These are phyloP conservation scores for Toxotes chatareus DNA, from an alignment of 2,113 vertebrate genomes.

Conservation along the genomic window DNA sequence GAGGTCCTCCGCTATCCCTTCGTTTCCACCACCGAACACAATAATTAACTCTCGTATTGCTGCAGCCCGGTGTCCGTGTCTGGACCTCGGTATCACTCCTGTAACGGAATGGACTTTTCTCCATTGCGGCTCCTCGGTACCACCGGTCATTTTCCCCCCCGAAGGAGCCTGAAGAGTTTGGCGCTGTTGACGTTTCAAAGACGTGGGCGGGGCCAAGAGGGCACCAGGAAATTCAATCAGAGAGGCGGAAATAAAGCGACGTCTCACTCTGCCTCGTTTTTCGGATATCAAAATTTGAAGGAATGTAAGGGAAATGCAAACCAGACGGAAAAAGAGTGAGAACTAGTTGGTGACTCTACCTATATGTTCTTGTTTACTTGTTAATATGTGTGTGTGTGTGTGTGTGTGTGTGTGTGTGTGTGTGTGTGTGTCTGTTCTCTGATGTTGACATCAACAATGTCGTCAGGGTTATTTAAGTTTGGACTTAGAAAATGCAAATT, in stretches of 20 bases:
- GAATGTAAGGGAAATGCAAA: neutral
- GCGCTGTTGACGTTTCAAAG: slow-evolving; percentile 75
- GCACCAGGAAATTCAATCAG: neutral
- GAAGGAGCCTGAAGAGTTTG: slow-evolving; percentile 58
- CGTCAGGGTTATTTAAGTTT: too few species aligned
- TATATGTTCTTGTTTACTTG: neutral
- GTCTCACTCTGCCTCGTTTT: slow-evolving; percentile 46
- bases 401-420: too few species aligned
- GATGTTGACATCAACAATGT: neutral
- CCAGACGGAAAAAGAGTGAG: neutral
- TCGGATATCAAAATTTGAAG: neutral
- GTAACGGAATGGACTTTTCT: slow-evolving; percentile 89
- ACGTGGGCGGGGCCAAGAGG: slow-evolving; percentile 34
- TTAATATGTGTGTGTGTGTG: too few species aligned
- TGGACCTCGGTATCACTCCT: slow-evolving; percentile 92
- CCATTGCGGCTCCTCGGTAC: slow-evolving; percentile 86
- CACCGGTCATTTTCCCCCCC: slow-evolving; percentile 75
- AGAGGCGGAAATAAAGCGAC: neutral
- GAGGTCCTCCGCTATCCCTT: slow-evolving; percentile 94
- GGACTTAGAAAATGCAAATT: too few species aligned
- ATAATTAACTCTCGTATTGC: slow-evolving; percentile 93
- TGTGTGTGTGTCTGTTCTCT: too few species aligned
- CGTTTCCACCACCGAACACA: slow-evolving; percentile 96
- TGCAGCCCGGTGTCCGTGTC: slow-evolving; percentile 94
- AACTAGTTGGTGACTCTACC: neutral